Evolutionary conservation across 2,113 vertebrate species (phyloP).

Genomic region (Thunnus maccoyii): DNA sequence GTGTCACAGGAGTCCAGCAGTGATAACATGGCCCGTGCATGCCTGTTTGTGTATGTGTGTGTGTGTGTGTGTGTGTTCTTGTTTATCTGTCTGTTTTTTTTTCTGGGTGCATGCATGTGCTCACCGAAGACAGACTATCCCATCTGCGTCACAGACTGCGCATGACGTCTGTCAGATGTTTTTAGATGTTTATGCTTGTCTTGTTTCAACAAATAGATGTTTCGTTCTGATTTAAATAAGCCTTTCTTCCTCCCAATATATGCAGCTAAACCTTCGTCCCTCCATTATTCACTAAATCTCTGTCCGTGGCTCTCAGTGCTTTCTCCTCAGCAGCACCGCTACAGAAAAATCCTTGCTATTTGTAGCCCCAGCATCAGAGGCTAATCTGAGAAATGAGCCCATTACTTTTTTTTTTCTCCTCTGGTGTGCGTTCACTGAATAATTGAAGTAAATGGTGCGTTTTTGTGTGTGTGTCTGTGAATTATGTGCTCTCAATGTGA

Average conservation of each 20-base stretch:
- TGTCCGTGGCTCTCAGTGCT: neutral
- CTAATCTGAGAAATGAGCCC: constrained; percentile 46
- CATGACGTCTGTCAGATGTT: constrained; percentile 49
- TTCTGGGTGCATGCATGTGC: constrained; percentile 25
- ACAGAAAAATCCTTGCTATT: constrained; percentile 13
- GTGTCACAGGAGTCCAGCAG: constrained; percentile 29
- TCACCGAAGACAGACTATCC: constrained; percentile 60
- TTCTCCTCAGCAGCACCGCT: neutral
- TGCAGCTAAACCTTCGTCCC: constrained; percentile 7
- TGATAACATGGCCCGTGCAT: constrained; percentile 17
- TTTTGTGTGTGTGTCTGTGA: constrained; percentile 4
- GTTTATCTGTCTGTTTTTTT: constrained; percentile 34
- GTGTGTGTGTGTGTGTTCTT: constrained; percentile 30
- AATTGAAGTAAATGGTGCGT: constrained; percentile 36
- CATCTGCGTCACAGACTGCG: constrained; percentile 72
- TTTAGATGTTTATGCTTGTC: constrained; percentile 43
- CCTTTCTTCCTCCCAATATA: neutral
- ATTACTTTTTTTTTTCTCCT: constrained; percentile 5
- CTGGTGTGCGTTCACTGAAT: constrained; percentile 35
- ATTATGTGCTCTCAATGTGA: constrained; percentile 11
- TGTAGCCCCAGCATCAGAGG: constrained; percentile 18
- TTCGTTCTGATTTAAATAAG: constrained; percentile 22
- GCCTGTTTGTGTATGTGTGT: constrained; percentile 17
- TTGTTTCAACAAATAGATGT: constrained; percentile 53
- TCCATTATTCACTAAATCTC: neutral